Percentiles rank a stretch among this genome's conserved stretches.
phyloP scores from a whole-genome alignment of 2,888 invertebrate species.

The Hyles lineata region DNA sequence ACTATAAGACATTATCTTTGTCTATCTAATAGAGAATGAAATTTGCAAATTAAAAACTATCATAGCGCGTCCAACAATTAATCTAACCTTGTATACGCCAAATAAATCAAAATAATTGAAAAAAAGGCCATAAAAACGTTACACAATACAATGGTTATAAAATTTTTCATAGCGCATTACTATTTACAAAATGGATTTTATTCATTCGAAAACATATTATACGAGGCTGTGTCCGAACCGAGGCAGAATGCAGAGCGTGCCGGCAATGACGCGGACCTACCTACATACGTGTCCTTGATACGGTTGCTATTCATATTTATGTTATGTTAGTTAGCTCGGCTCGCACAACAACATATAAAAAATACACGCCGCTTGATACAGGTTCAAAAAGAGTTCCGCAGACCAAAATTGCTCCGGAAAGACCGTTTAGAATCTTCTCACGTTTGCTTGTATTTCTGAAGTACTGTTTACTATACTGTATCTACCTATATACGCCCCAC shows the following conservation, averaged over 20 bases:
- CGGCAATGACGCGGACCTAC: conserved; percentile 50
- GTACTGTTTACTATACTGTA: too few relatives aligned
- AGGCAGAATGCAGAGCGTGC: conserved; percentile 49
- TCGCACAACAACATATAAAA: conserved; percentile 33
- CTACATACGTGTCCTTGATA: conserved; percentile 63
- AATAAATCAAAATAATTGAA: neutral
- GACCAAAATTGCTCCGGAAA: neutral
- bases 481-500: too few relatives aligned
- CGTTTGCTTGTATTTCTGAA: too few relatives aligned
- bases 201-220: conserved; percentile 37
- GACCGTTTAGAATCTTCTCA: too few relatives aligned
- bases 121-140: neutral
- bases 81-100: neutral
- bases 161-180: neutral
- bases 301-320: conserved; percentile 61
- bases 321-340: conserved; percentile 50
- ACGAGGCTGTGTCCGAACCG: conserved; percentile 35
- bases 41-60: too few relatives aligned
- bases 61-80: neutral
- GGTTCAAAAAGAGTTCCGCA: conserved; percentile 20
- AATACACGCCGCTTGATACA: neutral
- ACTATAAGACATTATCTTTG: too few relatives aligned
- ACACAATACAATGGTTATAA: neutral
- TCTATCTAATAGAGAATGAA: too few relatives aligned
- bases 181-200: neutral